Percentiles rank a stretch among this genome's conserved stretches.
phyloP scores from a whole-genome alignment of 1,140 invertebrate species.

The Bombus breviceps region DNA sequence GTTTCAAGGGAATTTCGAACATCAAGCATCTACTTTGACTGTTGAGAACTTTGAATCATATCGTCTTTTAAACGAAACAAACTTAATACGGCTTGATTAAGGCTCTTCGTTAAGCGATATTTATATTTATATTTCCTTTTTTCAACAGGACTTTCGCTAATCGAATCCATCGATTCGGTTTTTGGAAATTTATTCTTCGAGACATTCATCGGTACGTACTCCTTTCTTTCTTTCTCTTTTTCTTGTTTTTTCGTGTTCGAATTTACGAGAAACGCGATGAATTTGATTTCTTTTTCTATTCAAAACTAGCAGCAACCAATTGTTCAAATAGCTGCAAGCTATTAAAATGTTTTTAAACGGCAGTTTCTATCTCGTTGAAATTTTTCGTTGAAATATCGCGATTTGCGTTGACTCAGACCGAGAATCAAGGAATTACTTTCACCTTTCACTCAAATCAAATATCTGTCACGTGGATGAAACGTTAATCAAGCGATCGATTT shows the following conservation, averaged over 20 bases:
- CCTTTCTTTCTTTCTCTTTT: not conserved
- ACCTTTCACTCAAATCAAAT: constrained; percentile 25
- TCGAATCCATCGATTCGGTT: not conserved
- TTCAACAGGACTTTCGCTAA: not conserved
- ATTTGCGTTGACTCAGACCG: not conserved
- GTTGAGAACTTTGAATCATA: not conserved
- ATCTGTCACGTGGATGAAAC: not conserved
- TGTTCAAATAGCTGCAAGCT: too few relatives aligned
- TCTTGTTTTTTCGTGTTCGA: not conserved
- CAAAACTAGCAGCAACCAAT: not conserved
- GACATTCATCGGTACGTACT: not conserved
- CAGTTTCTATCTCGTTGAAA: not conserved
- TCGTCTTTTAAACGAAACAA: not conserved
- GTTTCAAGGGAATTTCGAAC: not conserved
- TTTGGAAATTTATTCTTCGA: not conserved
- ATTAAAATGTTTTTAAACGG: constrained; percentile 10
- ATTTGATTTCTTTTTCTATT: not conserved
- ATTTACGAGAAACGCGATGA: not conserved
- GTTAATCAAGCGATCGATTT: constrained; percentile 41
- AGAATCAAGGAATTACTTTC: constrained; percentile 23
- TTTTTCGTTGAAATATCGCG: not conserved
- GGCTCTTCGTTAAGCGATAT: not conserved
- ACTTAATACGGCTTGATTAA: too few relatives aligned
- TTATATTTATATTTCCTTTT: not conserved
- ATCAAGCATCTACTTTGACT: too few relatives aligned